Evolutionary conservation across 2,113 vertebrate species (phyloP).

Genomic region (Serilophus lunatus): DNA sequence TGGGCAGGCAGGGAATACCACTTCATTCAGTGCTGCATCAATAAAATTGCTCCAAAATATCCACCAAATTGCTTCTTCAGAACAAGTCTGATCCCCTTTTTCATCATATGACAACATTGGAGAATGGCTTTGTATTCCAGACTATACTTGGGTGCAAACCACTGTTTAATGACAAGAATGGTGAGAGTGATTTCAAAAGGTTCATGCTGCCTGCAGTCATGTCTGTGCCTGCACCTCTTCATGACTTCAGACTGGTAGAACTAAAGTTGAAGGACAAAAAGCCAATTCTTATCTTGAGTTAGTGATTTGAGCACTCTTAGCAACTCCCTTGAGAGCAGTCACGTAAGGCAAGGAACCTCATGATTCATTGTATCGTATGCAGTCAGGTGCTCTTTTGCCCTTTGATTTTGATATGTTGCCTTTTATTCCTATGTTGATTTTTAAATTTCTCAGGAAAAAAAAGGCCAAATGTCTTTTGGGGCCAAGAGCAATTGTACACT

Average conservation of each 20-base stretch:
- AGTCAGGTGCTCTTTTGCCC: neutral
- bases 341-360: neutral
- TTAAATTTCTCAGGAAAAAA: constrained; percentile 15
- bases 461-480: neutral
- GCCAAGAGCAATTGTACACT: neutral
- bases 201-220: neutral
- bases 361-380: neutral
- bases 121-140: neutral
- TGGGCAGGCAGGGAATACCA: neutral
- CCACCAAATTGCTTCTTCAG: neutral
- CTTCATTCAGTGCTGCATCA: neutral
- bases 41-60: neutral
- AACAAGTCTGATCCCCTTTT: neutral
- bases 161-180: neutral
- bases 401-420: neutral
- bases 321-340: neutral
- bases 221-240: neutral
- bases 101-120: neutral
- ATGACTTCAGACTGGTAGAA: rapidly evolving
- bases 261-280: neutral
- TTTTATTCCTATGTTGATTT: neutral
- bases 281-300: neutral
- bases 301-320: neutral
- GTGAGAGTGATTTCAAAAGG: neutral
- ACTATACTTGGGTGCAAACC: neutral